These are phyloP conservation scores for Drosophila atripex DNA, from an alignment of 2,888 invertebrate genomes.

Conservation along the genomic window DNA sequence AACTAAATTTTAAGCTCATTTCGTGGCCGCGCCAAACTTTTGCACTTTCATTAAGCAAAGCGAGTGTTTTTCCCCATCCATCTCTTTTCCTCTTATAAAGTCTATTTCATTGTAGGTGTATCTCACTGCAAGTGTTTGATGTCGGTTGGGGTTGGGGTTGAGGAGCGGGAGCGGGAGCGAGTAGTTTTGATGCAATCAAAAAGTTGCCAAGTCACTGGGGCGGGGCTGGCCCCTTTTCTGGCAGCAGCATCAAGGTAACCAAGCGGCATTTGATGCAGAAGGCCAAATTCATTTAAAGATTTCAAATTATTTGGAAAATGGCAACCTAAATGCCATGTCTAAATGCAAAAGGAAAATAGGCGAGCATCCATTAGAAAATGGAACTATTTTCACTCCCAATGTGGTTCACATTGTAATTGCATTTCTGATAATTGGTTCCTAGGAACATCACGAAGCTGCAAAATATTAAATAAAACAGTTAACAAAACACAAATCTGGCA, in stretches of 20 bases:
- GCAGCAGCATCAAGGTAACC: slow-evolving; percentile 49
- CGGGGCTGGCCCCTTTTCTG: slow-evolving; percentile 26
- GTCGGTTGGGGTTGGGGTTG: slow-evolving; percentile 12
- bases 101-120: neutral
- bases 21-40: slow-evolving; percentile 63
- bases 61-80: neutral
- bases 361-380: neutral
- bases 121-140: slow-evolving; percentile 14
- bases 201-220: slow-evolving; percentile 46
- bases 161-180: slow-evolving; percentile 16
- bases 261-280: slow-evolving; percentile 26
- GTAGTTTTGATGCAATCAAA: slow-evolving; percentile 52
- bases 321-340: slow-evolving; percentile 8
- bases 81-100: neutral
- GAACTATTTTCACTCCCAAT: neutral
- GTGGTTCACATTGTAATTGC: neutral
- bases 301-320: slow-evolving; percentile 35
- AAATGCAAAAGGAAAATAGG: neutral
- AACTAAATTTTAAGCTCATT: slow-evolving; percentile 73
- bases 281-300: slow-evolving; percentile 54
- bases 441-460: no score
- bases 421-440: neutral
- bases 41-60: slow-evolving; percentile 63
- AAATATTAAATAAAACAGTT: no score
- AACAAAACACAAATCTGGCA: neutral